Evolutionary conservation across 2,888 invertebrate genomes (phyloP).

Genomic region (Trichopoda pennipes): DNA sequence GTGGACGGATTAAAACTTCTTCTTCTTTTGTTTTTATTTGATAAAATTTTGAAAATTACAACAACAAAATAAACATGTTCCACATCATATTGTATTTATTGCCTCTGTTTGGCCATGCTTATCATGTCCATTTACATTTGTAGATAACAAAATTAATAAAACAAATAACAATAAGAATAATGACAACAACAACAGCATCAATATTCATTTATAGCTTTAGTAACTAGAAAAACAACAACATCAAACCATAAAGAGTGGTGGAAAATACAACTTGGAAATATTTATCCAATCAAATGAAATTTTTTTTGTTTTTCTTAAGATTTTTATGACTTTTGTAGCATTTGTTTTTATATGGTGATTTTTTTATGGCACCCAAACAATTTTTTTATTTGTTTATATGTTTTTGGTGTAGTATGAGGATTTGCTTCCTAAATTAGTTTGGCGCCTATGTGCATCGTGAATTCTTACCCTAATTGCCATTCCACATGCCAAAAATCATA

Average conservation of each 20-base stretch:
- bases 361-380: no score
- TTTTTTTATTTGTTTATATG: no score
- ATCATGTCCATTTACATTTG: conserved; percentile 33
- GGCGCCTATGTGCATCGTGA: no score
- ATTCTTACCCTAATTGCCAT: no score
- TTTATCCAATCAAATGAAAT: conserved; percentile 35
- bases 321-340: background rate
- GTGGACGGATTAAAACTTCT: conserved; percentile 19
- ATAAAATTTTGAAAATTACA: background rate
- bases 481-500: no score
- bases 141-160: background rate
- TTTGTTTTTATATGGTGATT: background rate
- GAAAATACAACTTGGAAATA: conserved; percentile 30
- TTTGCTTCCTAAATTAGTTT: no score
- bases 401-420: background rate
- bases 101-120: conserved; percentile 52
- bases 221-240: background rate
- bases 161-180: conserved; percentile 8
- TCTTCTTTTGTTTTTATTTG: background rate
- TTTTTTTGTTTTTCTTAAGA: background rate
- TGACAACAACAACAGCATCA: background rate
- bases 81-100: conserved; percentile 44
- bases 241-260: background rate
- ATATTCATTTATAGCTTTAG: background rate
- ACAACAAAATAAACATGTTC: background rate